Conservation (phyloP, 2,797 vertebrate genomes). For the Spinus pinus region DNA sequence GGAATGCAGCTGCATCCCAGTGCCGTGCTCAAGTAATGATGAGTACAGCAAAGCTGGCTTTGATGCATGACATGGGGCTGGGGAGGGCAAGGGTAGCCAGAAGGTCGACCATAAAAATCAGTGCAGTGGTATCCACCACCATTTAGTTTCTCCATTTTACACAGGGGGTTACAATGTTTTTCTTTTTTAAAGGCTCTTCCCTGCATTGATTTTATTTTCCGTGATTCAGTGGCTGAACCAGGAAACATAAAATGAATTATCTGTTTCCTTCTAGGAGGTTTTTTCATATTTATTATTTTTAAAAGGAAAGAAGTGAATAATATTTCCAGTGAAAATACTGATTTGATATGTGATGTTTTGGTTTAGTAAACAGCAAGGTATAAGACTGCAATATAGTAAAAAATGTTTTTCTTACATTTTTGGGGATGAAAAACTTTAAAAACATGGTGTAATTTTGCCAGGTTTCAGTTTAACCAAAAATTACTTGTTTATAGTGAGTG, state of each 20-base stretch:
- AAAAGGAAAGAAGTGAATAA: neutral
- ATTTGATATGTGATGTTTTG: neutral
- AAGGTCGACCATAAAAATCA: conserved; percentile 23
- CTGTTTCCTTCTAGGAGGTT: neutral
- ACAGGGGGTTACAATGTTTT: neutral
- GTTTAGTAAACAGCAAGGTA: neutral
- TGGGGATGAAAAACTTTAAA: neutral
- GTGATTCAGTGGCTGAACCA: neutral
- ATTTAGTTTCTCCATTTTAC: neutral
- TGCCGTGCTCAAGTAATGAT: rapidly evolving
- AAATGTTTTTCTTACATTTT: neutral
- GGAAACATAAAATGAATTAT: neutral
- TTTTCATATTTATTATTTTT: neutral
- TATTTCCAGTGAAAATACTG: neutral
- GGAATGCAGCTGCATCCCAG: neutral
- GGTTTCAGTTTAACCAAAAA: neutral
- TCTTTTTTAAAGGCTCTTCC: neutral
- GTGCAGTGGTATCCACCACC: neutral
- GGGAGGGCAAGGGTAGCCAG: conserved; percentile 46
- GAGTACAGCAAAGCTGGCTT: neutral
- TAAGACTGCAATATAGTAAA: neutral
- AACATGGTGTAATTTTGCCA: neutral
- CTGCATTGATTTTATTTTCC: conserved; percentile 28
- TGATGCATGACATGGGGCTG: conserved; percentile 16
- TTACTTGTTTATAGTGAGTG: conserved; percentile 24